These are phyloP conservation scores for Gastrophryne carolinensis DNA, from an alignment of 2,797 vertebrate species.

Conservation along the genomic window DNA sequence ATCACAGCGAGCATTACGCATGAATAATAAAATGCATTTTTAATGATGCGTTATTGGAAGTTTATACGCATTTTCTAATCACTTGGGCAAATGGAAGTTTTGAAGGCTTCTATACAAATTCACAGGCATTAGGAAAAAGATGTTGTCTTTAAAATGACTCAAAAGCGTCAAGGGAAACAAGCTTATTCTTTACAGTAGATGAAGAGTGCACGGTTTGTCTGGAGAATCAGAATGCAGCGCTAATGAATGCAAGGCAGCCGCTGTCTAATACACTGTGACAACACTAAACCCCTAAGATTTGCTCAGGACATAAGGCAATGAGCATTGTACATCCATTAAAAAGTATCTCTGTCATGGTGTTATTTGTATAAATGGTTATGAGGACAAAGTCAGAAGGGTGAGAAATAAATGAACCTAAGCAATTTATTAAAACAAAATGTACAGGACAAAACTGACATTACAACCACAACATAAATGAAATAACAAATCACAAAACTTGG, in stretches of 20 bases:
- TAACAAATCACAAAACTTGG: not conserved
- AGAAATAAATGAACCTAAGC: not conserved
- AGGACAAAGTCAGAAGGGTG: not conserved
- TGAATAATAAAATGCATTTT: constrained; percentile 9
- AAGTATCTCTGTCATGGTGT: not conserved
- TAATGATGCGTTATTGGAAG: constrained; percentile 1
- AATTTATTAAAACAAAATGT: too few species aligned
- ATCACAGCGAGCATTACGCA: not conserved
- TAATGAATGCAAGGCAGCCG: constrained; percentile 1
- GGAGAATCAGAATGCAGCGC: not conserved
- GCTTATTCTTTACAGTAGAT: constrained; percentile 10
- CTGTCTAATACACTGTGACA: constrained; percentile 5
- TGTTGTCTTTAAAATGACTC: not conserved
- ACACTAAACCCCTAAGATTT: not conserved
- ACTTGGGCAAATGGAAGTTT: constrained; percentile 16
- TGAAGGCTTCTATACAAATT: not conserved
- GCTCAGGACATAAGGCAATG: not conserved
- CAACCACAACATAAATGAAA: not conserved
- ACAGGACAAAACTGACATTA: not conserved
- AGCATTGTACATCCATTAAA: not conserved
- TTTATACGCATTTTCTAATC: not conserved
- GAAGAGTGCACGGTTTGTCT: not conserved
- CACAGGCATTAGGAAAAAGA: not conserved
- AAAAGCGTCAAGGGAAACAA: not conserved
- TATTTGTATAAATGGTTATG: not conserved